Percentiles rank a stretch among this genome's conserved stretches.
Conservation (phyloP, 1,140 invertebrate species). For the Cydia splendana region DNA sequence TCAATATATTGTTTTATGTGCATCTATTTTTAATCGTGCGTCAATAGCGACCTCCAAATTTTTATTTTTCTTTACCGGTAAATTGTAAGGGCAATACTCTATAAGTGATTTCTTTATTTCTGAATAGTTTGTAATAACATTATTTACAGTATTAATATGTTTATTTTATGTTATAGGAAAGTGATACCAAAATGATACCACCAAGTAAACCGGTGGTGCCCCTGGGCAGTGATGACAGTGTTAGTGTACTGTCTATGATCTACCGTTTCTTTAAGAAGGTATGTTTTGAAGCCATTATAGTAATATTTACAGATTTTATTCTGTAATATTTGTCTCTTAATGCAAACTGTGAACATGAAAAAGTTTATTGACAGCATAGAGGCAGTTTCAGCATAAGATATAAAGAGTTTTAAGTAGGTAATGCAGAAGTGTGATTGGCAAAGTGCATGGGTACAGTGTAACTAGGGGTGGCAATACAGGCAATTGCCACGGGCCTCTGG, state of each 20-base stretch:
- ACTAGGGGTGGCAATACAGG: too few species aligned
- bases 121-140: neutral
- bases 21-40: constrained; percentile 27
- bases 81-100: neutral
- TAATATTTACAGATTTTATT: neutral
- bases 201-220: constrained; percentile 69
- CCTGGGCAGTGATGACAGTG: constrained; percentile 62
- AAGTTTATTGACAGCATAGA: too few species aligned
- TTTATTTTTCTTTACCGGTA: neutral
- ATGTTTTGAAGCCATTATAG: constrained; percentile 31
- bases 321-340: too few species aligned
- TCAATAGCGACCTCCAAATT: neutral
- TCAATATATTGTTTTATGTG: neutral
- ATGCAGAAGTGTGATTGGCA: too few species aligned
- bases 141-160: neutral
- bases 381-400: too few species aligned
- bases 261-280: constrained; percentile 76
- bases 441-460: too few species aligned
- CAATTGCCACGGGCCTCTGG: too few species aligned
- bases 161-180: constrained; percentile 50
- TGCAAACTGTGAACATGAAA: too few species aligned
- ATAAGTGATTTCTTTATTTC: neutral
- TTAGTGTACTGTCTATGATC: constrained; percentile 65
- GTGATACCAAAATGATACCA: constrained; percentile 62
- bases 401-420: too few species aligned